Percentiles rank a stretch among this genome's conserved stretches.
Conservation (phyloP, 2,888 invertebrate species). For the Lymantria dispar region DNA sequence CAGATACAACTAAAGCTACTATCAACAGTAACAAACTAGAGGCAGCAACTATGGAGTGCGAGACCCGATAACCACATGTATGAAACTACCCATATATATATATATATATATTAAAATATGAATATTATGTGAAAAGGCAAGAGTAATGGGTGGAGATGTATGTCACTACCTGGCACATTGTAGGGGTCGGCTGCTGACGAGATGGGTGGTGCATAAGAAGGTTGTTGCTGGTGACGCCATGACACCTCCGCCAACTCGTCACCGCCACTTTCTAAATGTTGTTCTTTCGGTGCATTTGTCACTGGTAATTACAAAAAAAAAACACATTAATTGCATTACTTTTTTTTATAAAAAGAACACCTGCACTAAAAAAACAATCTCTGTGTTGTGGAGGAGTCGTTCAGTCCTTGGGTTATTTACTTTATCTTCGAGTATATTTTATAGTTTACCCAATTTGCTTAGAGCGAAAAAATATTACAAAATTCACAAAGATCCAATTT, state of each 20-base stretch:
- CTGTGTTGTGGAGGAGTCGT: too few species aligned
- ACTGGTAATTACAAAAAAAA: slow-evolving; percentile 63
- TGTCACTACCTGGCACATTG: slow-evolving; percentile 83
- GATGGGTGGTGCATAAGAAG: slow-evolving; percentile 83
- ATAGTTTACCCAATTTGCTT: too few species aligned
- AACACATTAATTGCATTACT: not conserved
- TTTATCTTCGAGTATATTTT: too few species aligned
- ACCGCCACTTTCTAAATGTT: slow-evolving; percentile 86
- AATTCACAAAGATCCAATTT: too few species aligned
- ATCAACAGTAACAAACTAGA: too few species aligned
- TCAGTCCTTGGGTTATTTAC: too few species aligned
- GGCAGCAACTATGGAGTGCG: too few species aligned
- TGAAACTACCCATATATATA: not conserved
- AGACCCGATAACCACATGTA: too few species aligned
- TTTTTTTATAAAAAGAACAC: too few species aligned
- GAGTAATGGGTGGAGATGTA: slow-evolving; percentile 20
- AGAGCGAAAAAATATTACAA: too few species aligned
- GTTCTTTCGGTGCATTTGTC: slow-evolving; percentile 90
- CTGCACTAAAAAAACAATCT: too few species aligned
- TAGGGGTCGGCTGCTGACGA: slow-evolving; percentile 88
- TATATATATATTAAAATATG: not conserved
- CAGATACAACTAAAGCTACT: too few species aligned
- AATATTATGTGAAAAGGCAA: slow-evolving; percentile 2
- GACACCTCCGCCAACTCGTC: slow-evolving; percentile 89
- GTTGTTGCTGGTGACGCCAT: slow-evolving; percentile 88